Evolutionary conservation across 1,140 invertebrate genomes (phyloP).

Genomic region (Eupristina koningsbergeri): DNA sequence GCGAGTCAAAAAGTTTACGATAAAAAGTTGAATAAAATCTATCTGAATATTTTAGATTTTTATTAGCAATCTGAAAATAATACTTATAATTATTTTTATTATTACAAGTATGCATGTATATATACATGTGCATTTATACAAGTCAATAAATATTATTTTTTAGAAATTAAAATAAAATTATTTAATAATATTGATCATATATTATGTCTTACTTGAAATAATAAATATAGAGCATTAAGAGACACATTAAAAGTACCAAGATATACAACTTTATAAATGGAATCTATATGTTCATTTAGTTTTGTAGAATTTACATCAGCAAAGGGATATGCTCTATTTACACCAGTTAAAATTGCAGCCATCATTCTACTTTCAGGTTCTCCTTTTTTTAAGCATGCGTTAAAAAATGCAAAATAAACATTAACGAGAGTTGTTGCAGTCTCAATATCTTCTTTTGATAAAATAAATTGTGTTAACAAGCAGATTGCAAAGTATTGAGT

Average conservation of each 20-base stretch:
- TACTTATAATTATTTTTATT: conserved; percentile 6
- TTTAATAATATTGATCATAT: not conserved
- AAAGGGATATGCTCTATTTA: conserved; percentile 90
- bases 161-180: not conserved
- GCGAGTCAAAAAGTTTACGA: conserved; percentile 85
- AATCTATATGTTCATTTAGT: conserved; percentile 83
- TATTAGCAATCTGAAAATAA: conserved; percentile 66
- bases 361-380: conserved; percentile 94
- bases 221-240: conserved; percentile 88
- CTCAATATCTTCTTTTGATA: conserved; percentile 81
- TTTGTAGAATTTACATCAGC: conserved; percentile 76
- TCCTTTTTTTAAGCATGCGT: conserved; percentile 90
- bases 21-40: conserved; percentile 94
- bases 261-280: conserved; percentile 92
- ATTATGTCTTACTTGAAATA: conserved; percentile 83
- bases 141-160: too few relatives aligned
- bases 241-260: conserved; percentile 86
- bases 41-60: conserved; percentile 61
- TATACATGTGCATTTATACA: not conserved
- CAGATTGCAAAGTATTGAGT: conserved; percentile 96
- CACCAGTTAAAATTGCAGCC: conserved; percentile 89
- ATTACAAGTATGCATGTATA: not conserved
- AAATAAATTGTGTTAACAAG: conserved; percentile 87
- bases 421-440: conserved; percentile 88
- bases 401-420: conserved; percentile 97